Evolutionary conservation across 92 coral and sea anemone species (phyloP).

Genomic region (Actinernus sp.): DNA sequence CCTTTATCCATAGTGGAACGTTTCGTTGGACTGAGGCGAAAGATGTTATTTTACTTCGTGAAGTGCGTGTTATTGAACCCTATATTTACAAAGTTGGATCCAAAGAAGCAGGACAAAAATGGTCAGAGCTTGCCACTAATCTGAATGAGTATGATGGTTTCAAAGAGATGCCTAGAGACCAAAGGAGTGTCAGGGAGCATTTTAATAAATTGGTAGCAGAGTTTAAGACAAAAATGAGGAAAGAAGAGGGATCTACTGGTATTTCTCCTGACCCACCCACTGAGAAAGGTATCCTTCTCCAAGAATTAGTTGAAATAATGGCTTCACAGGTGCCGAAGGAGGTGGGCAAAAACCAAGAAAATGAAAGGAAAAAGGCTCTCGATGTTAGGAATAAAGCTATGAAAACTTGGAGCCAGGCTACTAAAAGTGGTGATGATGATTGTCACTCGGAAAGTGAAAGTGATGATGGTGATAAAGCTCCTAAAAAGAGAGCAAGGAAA

Average conservation of each 20-base stretch:
- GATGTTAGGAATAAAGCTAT: constrained; percentile 35
- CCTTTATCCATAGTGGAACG: constrained; percentile 65
- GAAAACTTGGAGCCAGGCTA: constrained; percentile 47
- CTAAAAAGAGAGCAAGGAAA: constrained; percentile 21
- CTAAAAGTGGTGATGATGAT: constrained; percentile 4
- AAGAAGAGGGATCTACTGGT: constrained; percentile 36
- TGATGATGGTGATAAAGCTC: constrained; percentile 5
- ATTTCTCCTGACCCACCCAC: constrained; percentile 41
- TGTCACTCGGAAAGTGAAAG: neutral
- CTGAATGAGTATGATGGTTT: constrained; percentile 23
- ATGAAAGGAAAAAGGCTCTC: constrained; percentile 42
- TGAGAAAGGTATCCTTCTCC: constrained; percentile 27
- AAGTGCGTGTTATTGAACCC: constrained; percentile 39
- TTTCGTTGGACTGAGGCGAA: constrained; percentile 45
- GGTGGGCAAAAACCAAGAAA: constrained; percentile 2
- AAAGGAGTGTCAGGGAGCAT: constrained; percentile 42
- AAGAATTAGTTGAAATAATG: constrained; percentile 47
- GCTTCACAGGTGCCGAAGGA: neutral
- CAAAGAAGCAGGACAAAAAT: constrained; percentile 43
- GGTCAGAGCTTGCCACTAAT: constrained; percentile 39
- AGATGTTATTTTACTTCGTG: constrained; percentile 24
- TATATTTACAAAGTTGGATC: constrained; percentile 28
- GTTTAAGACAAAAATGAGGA: constrained; percentile 22
- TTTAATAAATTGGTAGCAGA: constrained; percentile 41
- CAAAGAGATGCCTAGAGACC: constrained; percentile 23